Base-by-base conservation (phyloP, 2,888 invertebrate genomes). In the Apodemia duryi region DNA sequence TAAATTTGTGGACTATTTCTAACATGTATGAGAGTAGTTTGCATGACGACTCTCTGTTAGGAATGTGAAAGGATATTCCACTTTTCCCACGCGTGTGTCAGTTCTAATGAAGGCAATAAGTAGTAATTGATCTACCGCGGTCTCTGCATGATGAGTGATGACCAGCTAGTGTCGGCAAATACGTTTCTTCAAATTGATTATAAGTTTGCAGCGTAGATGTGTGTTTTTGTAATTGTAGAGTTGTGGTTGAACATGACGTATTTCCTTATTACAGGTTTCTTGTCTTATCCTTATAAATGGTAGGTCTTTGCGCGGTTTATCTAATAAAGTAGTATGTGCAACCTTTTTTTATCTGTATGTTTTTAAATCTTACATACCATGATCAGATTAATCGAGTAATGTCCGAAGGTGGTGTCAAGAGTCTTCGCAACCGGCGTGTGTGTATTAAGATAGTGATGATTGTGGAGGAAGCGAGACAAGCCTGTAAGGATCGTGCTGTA, bases 81-180 rank as follows among this genome's bases (percentile, higher is more conserved):
- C 66, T 70, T 72, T 76, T 74, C 75, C 75, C 78, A 74, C 75
- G 73, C 70, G 62, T 61, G 65, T 64, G 61, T 61, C 68, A 67
- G 67, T 66, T 65, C 71, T 73, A 78, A 79, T 75, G 72, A 74
- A 73, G 70, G 67, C 73, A 75, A 76, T 75, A 70, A 74, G 71
- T 66, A 66, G 72, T 77, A 78, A 77, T 78, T 77, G 75, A 68
- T 67, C 65, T 63, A 54, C 64, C 51, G 62, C 54, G 63, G 49
- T 60, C 57, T 35, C 63, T 57, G 13, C 63, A 52, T 51, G 21
- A 51, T 51, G 49, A 10, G n/a, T 41, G 38, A 65, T 51, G 38
- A 28, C n/a, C 43, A 21, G 38, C 61, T 61, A 49, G 62, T 32
- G 28, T 62, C 68, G 69, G 62, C 64, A 65, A 67, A 65, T 67